These are phyloP conservation scores for Xestia rhomboidea DNA, from an alignment of 2,888 invertebrate genomes.

Conservation along the genomic window DNA sequence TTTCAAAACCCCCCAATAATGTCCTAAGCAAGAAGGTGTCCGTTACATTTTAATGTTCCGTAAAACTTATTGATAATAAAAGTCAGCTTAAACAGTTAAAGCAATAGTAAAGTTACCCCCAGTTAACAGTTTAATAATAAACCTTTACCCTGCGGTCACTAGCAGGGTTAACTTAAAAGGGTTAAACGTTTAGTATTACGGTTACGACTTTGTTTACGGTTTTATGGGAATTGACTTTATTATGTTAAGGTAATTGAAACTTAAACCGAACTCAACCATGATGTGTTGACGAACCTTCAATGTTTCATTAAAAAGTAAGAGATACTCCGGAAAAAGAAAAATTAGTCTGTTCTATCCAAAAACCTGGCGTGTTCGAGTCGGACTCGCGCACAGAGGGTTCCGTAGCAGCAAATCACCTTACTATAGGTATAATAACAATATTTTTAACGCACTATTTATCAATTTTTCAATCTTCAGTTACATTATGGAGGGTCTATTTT, in stretches of 20 bases:
- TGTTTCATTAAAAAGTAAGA: neutral
- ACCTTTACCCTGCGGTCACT: constrained; percentile 69
- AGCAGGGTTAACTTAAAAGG: constrained; percentile 66
- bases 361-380: no score
- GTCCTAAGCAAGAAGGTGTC: neutral
- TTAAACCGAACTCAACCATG: constrained; percentile 3
- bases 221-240: constrained; percentile 58
- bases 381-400: no score
- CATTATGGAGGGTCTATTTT: no score
- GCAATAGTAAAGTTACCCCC: constrained; percentile 67
- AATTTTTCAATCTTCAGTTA: no score
- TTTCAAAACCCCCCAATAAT: neutral
- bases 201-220: constrained; percentile 59
- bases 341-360: no score
- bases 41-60: constrained; percentile 22
- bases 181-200: constrained; percentile 61
- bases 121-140: constrained; percentile 72
- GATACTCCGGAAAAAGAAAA: neutral
- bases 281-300: neutral
- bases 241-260: constrained; percentile 33
- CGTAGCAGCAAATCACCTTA: no score
- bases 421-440: no score
- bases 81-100: constrained; percentile 48
- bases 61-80: constrained; percentile 59
- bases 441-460: no score